These are phyloP conservation scores for Grallaria varia DNA, from an alignment of 2,113 vertebrate genomes.

Conservation along the genomic window DNA sequence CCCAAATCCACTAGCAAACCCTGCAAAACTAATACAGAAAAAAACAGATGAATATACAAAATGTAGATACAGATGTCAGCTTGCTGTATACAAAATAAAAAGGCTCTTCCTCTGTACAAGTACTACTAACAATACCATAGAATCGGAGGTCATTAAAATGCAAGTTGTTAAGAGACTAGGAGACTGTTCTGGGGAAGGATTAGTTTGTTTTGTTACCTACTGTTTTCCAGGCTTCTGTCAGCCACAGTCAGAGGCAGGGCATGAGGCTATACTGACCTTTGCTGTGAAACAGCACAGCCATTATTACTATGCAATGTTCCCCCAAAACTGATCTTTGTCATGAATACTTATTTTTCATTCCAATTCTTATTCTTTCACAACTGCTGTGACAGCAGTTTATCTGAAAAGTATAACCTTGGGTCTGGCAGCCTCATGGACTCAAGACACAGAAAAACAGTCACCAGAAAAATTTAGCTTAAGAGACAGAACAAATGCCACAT, in stretches of 20 bases:
- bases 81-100: background rate
- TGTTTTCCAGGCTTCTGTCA: background rate
- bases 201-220: background rate
- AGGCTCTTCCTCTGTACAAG: background rate
- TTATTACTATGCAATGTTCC: background rate
- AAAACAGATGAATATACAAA: background rate
- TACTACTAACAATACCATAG: background rate
- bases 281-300: background rate
- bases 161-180: background rate
- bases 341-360: background rate
- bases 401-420: background rate
- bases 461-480: background rate
- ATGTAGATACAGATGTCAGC: background rate
- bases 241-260: background rate
- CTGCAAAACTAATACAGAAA: background rate
- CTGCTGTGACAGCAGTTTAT: background rate
- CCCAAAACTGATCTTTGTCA: background rate
- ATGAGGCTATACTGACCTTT: background rate
- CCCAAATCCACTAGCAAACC: background rate
- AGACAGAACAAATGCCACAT: background rate
- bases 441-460: background rate
- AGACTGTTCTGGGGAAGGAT: background rate
- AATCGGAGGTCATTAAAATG: background rate
- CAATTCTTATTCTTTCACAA: background rate
- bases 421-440: background rate